phyloP scores from a whole-genome alignment of 1,140 invertebrate species.

The Leptinotarsa lineolata region DNA sequence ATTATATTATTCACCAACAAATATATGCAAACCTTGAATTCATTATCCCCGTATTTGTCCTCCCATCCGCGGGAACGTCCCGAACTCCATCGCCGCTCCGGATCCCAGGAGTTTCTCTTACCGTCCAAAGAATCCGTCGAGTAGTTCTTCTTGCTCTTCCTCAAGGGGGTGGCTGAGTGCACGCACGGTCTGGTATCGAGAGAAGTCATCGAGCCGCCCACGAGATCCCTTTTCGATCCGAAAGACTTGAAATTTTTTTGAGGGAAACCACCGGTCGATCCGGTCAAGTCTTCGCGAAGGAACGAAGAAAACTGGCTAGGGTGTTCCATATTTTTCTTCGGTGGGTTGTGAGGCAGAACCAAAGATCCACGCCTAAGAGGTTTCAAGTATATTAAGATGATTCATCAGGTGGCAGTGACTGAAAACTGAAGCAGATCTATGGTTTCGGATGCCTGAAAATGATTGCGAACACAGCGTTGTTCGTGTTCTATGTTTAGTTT shows the following conservation, averaged over 20 bases:
- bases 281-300: constrained; percentile 65
- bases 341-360: constrained; percentile 60
- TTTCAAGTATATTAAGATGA: neutral
- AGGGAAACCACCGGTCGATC: constrained; percentile 63
- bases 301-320: constrained; percentile 70
- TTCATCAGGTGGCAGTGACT: too few relatives aligned
- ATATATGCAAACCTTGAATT: constrained; percentile 43
- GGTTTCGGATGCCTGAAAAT: neutral
- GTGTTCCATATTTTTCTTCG: constrained; percentile 65
- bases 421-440: neutral
- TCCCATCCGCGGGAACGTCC: constrained; percentile 57
- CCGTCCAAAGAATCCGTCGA: constrained; percentile 70
- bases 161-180: neutral
- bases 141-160: constrained; percentile 37
- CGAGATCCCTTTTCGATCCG: constrained; percentile 54
- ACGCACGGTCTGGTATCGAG: constrained; percentile 42
- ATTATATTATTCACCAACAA: neutral
- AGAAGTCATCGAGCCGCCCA: constrained; percentile 53
- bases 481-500: too few relatives aligned
- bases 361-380: constrained; percentile 57
- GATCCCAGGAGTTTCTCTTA: constrained; percentile 71
- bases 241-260: constrained; percentile 56
- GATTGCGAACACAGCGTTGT: too few relatives aligned
- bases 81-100: constrained; percentile 64
- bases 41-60: constrained; percentile 59